phyloP scores from a whole-genome alignment of 2,888 invertebrate genomes.

The Phaedon cochleariae region DNA sequence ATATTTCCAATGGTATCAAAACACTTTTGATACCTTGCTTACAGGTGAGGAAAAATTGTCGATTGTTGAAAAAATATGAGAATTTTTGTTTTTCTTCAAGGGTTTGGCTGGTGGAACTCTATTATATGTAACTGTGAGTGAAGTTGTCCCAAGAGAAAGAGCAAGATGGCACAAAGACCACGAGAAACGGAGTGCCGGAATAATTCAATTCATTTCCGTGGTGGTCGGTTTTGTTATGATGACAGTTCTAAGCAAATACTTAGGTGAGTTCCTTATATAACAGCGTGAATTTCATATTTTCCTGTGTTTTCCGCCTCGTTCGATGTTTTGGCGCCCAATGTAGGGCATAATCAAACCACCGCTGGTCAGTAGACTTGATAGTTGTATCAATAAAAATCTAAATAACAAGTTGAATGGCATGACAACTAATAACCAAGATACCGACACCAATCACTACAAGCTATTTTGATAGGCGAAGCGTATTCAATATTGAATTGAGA shows the following conservation, averaged over 20 bases:
- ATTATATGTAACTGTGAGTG: conserved; percentile 79
- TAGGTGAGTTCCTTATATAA: conserved; percentile 62
- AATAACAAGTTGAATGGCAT: too few species aligned
- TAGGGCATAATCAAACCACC: too few species aligned
- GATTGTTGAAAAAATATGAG: too few species aligned
- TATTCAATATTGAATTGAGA: too few species aligned
- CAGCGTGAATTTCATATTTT: too few species aligned
- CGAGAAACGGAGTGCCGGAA: conserved; percentile 67
- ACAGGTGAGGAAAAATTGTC: conserved; percentile 68
- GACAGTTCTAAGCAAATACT: conserved; percentile 70
- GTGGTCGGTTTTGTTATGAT: conserved; percentile 70
- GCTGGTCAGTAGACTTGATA: too few species aligned
- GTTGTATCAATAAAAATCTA: too few species aligned
- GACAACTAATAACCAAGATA: too few species aligned
- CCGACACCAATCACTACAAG: too few species aligned
- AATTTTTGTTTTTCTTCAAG: conserved; percentile 58
- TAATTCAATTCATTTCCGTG: conserved; percentile 71
- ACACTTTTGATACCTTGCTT: conserved; percentile 67
- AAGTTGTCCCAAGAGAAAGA: conserved; percentile 79
- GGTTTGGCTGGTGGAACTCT: conserved; percentile 79
- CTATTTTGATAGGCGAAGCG: too few species aligned
- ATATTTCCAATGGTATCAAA: conserved; percentile 63
- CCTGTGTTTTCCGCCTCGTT: too few species aligned
- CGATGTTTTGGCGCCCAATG: too few species aligned
- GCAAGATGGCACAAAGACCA: conserved; percentile 74